Conservation (phyloP, 2,797 vertebrate species). For the Lepilemur septentrionalis region DNA sequence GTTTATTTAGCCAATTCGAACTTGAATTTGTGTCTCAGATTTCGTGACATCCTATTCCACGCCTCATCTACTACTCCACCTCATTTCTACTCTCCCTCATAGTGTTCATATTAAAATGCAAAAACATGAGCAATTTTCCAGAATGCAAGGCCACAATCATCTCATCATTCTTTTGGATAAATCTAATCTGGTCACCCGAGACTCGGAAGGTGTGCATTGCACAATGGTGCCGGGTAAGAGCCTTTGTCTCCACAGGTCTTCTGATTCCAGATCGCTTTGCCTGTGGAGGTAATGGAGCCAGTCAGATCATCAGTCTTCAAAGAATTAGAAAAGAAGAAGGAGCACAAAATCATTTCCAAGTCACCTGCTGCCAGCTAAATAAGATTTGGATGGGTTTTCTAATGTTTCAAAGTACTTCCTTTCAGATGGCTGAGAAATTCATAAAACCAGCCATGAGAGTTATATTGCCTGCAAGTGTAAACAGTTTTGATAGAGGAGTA, state of each 20-base stretch:
- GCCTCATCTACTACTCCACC: background rate
- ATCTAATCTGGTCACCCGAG: background rate
- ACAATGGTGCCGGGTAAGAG: background rate
- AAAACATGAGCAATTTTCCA: background rate
- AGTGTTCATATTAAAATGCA: background rate
- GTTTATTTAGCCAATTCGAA: background rate
- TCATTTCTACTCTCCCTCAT: background rate
- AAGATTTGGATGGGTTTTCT: constrained; percentile 53
- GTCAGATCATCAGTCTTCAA: background rate
- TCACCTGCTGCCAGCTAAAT: constrained; percentile 54
- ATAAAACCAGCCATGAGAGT: constrained; percentile 64
- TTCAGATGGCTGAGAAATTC: constrained; percentile 62
- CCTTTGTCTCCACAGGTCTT: background rate
- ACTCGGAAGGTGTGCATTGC: background rate
- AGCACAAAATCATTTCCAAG: constrained; percentile 18
- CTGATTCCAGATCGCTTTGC: background rate
- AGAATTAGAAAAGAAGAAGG: background rate
- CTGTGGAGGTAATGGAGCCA: background rate
- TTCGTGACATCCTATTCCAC: background rate
- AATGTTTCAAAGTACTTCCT: constrained; percentile 69
- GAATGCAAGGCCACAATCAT: background rate
- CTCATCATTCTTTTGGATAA: background rate
- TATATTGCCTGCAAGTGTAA: constrained; percentile 59
- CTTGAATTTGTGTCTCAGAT: background rate
- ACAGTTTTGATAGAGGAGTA: constrained; percentile 62